phyloP scores from a whole-genome alignment of 2,797 vertebrate species.

The Phaenicophaeus curvirostris region DNA sequence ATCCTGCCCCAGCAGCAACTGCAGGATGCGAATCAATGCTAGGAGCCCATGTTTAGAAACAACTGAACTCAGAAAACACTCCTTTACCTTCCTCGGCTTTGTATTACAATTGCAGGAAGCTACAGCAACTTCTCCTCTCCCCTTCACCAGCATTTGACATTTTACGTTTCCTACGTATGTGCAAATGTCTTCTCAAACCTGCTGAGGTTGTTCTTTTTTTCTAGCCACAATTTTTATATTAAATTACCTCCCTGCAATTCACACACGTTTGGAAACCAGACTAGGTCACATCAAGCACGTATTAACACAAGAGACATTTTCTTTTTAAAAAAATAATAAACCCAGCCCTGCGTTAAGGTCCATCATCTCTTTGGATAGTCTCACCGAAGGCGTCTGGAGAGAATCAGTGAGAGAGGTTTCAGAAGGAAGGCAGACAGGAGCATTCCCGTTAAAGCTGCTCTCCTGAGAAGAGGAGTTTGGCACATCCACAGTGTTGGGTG shows the following conservation, averaged over 20 bases:
- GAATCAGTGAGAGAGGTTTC: conserved; percentile 93
- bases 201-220: neutral
- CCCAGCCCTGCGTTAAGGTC: neutral
- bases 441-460: conserved; percentile 86
- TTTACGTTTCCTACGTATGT: neutral
- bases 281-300: neutral
- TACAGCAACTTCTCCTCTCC: neutral
- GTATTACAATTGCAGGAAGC: neutral
- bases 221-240: neutral
- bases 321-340: neutral
- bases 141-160: conserved; percentile 10
- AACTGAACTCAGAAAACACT: neutral
- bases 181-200: neutral
- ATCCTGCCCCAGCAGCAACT: neutral
- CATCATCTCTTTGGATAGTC: conserved; percentile 62
- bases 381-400: conserved; percentile 94
- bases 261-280: neutral
- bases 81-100: neutral
- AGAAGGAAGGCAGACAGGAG: conserved; percentile 92
- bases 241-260: neutral
- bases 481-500: conserved; percentile 86
- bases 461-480: conserved; percentile 89
- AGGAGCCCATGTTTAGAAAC: neutral
- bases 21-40: neutral
- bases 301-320: neutral